Evolutionary conservation across 2,888 invertebrate species (phyloP).

Genomic region (Amitus sp.): DNA sequence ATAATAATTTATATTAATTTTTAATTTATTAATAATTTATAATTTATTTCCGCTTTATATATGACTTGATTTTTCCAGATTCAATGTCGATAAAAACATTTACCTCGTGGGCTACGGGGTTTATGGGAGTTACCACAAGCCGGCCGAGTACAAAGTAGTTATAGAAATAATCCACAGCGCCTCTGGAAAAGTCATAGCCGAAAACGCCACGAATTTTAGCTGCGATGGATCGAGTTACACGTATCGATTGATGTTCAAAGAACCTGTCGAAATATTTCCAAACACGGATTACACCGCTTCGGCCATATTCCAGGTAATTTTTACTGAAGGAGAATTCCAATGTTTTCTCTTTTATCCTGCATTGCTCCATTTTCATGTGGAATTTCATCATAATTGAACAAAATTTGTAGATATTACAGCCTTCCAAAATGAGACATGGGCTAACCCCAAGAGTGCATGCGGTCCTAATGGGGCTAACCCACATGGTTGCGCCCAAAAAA

Average conservation of each 20-base stretch:
- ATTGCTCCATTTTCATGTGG: too few relatives aligned
- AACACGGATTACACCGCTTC: conserved; percentile 84
- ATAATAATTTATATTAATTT: too few relatives aligned
- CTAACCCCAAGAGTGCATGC: too few relatives aligned
- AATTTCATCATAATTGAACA: too few relatives aligned
- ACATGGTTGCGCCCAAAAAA: too few relatives aligned
- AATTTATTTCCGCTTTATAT: too few relatives aligned
- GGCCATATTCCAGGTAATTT: conserved; percentile 74
- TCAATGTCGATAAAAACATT: conserved; percentile 82
- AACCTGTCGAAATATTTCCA: conserved; percentile 83
- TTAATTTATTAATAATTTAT: too few relatives aligned
- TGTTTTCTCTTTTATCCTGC: too few relatives aligned
- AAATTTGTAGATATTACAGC: too few relatives aligned
- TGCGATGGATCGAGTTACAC: conserved; percentile 83
- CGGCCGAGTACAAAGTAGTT: conserved; percentile 80
- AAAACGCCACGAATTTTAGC: conserved; percentile 79
- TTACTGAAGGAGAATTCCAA: too few relatives aligned
- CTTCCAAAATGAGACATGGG: too few relatives aligned
- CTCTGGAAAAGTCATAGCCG: conserved; percentile 78
- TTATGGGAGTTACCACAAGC: conserved; percentile 84
- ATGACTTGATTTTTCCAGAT: conserved; percentile 69
- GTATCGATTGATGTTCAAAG: conserved; percentile 84
- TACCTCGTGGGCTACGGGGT: conserved; percentile 87
- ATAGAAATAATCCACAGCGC: conserved; percentile 82
- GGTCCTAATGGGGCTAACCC: too few relatives aligned